Percentiles rank a stretch among this genome's conserved stretches.
These are phyloP conservation scores for Eupithecia exiguata DNA, from an alignment of 2,888 invertebrate genomes.

Conservation along the genomic window DNA sequence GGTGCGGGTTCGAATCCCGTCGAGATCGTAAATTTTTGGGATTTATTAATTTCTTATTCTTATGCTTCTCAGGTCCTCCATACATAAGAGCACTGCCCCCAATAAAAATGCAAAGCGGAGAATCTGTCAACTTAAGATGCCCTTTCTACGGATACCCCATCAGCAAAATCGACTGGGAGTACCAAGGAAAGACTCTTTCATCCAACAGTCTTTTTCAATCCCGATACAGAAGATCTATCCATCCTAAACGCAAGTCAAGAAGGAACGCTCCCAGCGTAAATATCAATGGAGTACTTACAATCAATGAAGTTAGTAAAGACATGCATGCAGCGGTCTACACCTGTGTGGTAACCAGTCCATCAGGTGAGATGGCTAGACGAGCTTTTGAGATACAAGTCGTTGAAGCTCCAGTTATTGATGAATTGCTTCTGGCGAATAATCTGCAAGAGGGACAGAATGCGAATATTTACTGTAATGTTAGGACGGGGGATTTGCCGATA, in stretches of 20 bases:
- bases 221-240: slow-evolving; percentile 64
- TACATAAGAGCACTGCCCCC: slow-evolving; percentile 89
- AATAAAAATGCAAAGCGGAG: slow-evolving; percentile 90
- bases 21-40: too few relatives aligned
- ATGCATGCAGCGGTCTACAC: slow-evolving; percentile 90
- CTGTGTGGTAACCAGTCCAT: slow-evolving; percentile 89
- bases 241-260: slow-evolving; percentile 57
- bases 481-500: slow-evolving; percentile 87
- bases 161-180: slow-evolving; percentile 82
- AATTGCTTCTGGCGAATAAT: slow-evolving; percentile 90
- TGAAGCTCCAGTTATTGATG: slow-evolving; percentile 91
- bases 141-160: slow-evolving; percentile 95
- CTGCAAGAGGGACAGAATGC: slow-evolving; percentile 93
- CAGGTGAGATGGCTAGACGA: slow-evolving; percentile 83
- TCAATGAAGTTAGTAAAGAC: slow-evolving; percentile 84
- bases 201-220: slow-evolving; percentile 70
- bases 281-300: slow-evolving; percentile 83
- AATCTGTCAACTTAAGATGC: slow-evolving; percentile 89
- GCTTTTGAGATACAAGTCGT: slow-evolving; percentile 88
- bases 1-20: too few relatives aligned
- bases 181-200: slow-evolving; percentile 68
- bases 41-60: not conserved
- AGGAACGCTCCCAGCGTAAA: slow-evolving; percentile 68
- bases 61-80: slow-evolving; percentile 85
- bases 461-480: slow-evolving; percentile 91